Evolutionary conservation across 2,888 invertebrate species (phyloP).

Genomic region (Epirrhoe alternata): DNA sequence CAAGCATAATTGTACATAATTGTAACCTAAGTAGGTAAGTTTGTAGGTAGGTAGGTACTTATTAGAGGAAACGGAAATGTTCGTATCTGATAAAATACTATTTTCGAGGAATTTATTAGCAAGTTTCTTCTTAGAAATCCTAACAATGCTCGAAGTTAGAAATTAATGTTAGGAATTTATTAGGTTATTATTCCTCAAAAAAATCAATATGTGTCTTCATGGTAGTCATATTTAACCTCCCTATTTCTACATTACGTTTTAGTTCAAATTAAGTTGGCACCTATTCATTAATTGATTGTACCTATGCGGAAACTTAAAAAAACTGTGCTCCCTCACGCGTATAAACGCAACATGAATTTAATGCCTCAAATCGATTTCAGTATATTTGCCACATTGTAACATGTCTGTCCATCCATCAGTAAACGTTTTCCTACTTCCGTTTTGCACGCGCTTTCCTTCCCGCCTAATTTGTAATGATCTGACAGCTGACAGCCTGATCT

Average conservation of each 20-base stretch:
- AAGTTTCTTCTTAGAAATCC: constrained; percentile 1
- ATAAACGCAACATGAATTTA: constrained; percentile 28
- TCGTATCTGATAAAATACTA: constrained; percentile 3
- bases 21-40: no score
- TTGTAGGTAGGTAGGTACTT: background rate
- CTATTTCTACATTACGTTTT: background rate
- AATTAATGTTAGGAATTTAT: no score
- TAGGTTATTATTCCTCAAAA: no score
- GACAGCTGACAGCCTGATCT: constrained; percentile 25
- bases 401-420: constrained; percentile 12
- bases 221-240: background rate
- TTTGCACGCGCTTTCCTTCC: constrained; percentile 36
- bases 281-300: background rate
- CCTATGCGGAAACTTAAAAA: constrained; percentile 31
- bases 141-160: no score
- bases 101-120: background rate
- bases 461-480: constrained; percentile 28
- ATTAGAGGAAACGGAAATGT: background rate
- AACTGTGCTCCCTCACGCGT: constrained; percentile 30
- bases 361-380: constrained; percentile 32
- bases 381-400: constrained; percentile 31
- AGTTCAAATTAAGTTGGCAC: background rate
- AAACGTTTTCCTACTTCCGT: constrained; percentile 39
- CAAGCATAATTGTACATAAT: background rate
- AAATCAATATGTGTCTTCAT: no score